phyloP scores from a whole-genome alignment of 2,888 invertebrate species.

The Thymelicus sylvestris region DNA sequence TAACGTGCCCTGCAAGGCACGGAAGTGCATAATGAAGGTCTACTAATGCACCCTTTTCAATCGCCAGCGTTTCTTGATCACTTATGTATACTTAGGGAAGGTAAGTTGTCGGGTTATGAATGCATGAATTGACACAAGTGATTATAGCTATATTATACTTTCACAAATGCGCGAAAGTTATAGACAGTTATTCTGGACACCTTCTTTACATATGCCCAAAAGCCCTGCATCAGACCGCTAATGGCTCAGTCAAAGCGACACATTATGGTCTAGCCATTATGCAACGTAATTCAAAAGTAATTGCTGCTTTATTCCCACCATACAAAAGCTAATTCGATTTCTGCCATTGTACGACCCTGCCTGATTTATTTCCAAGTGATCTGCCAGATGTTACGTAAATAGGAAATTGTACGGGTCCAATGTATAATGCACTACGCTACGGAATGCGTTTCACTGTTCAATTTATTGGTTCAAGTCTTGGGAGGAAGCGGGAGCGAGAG shows the following conservation, averaged over 20 bases:
- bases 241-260: slow-evolving; percentile 2
- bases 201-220: too few species aligned
- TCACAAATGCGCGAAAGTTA: too few species aligned
- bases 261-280: slow-evolving; percentile 6
- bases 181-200: too few species aligned
- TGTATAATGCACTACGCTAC: slow-evolving; percentile 45
- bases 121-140: too few species aligned
- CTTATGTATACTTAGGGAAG: too few species aligned
- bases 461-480: slow-evolving; percentile 29
- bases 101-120: too few species aligned
- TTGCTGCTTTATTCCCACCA: slow-evolving; percentile 8
- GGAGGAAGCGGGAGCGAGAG: slow-evolving; percentile 40
- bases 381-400: slow-evolving; percentile 47
- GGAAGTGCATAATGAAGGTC: too few species aligned
- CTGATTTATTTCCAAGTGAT: slow-evolving; percentile 40
- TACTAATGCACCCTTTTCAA: too few species aligned
- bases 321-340: slow-evolving; percentile 19
- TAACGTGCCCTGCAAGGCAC: too few species aligned
- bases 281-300: slow-evolving; percentile 18
- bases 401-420: slow-evolving; percentile 40
- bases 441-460: slow-evolving; percentile 54
- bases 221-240: neutral
- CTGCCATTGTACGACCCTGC: slow-evolving; percentile 13
- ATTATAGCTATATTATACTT: too few species aligned
- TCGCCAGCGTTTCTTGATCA: too few species aligned